A percentile compares a stretch with the other conserved stretches of the same genome.
Evolutionary conservation across 1,140 invertebrate species (phyloP).

Genomic region (Aphidius ervi): DNA sequence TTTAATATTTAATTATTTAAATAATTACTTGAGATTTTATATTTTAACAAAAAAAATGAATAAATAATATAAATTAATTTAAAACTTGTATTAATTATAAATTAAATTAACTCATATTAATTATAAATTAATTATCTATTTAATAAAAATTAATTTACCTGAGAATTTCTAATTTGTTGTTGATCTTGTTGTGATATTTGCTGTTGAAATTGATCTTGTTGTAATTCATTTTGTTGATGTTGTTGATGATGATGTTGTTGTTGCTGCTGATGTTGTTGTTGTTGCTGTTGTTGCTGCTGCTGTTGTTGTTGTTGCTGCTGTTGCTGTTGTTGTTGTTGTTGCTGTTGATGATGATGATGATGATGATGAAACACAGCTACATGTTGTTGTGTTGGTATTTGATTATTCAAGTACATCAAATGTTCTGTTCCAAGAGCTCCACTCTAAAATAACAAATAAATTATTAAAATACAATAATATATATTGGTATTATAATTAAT

Average conservation of each 20-base stretch:
- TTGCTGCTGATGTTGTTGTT: constrained; percentile 42
- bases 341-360: constrained; percentile 60
- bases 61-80: no score
- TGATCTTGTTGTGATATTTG: background rate
- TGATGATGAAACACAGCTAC: constrained; percentile 60
- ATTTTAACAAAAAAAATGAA: no score
- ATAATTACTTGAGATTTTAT: no score
- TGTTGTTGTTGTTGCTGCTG: constrained; percentile 54
- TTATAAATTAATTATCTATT: no score
- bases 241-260: background rate
- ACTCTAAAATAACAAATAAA: constrained; percentile 50
- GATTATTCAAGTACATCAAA: constrained; percentile 63
- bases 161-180: constrained; percentile 11
- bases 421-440: constrained; percentile 61
- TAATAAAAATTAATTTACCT: no score
- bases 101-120: no score
- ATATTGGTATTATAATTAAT: background rate
- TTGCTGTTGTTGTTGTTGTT: constrained; percentile 46
- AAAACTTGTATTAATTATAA: no score
- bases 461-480: constrained; percentile 7
- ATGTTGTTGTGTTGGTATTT: constrained; percentile 61
- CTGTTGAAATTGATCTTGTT: no score
- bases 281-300: constrained; percentile 20
- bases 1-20: no score
- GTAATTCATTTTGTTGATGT: no score